Base-by-base conservation (phyloP, 1,140 invertebrate species). In the Lerema accius region DNA sequence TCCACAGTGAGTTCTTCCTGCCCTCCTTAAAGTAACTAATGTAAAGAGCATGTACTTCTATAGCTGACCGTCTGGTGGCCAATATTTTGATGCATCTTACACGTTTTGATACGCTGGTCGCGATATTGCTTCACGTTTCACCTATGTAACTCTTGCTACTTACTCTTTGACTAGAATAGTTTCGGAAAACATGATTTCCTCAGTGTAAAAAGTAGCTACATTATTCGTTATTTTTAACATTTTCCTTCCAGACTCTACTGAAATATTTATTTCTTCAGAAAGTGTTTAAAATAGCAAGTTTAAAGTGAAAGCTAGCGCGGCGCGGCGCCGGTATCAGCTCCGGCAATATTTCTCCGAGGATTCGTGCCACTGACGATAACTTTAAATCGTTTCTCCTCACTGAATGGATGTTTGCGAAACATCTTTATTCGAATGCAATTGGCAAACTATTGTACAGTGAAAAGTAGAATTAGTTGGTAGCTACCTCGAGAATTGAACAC, bases 271-370 rank as follows among this genome's bases (percentile, higher is more conserved):
- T 48, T 48, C 39, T 32, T 14, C 13, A 59, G 15, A 59, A 39
- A 59, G 32, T 60, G 17, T 60, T 60, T 60, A 49, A 60, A 59
- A 49, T 37, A 49, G 17, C 56, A 28, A 60, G 28, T 49, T 53
- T 49, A 13, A 40, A 60, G 56, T 59, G 45, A 59, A 46, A 46
- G 55, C 26, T 35, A 46, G 55, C 55, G n/a, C n/a, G n/a, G n/a
- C n/a, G n/a, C n/a, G n/a, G n/a, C n/a, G 55, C 43, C 9, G 32
- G 48, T 60, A 40, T 19, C 13, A 37, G 45, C 45, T 37, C 15
- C 43, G 23, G 45, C 56, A 60, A 60, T 60, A 60, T 60, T 60
- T 60, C 56, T 60, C 56, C 56, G 15, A 60, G 56, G 56, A 60
- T 60, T 60, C 48, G 56, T 60, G 19, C 43, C 32, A 13, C 56